These are phyloP conservation scores for Oryzias sinensis DNA, from an alignment of 2,797 vertebrate genomes.

Conservation along the genomic window DNA sequence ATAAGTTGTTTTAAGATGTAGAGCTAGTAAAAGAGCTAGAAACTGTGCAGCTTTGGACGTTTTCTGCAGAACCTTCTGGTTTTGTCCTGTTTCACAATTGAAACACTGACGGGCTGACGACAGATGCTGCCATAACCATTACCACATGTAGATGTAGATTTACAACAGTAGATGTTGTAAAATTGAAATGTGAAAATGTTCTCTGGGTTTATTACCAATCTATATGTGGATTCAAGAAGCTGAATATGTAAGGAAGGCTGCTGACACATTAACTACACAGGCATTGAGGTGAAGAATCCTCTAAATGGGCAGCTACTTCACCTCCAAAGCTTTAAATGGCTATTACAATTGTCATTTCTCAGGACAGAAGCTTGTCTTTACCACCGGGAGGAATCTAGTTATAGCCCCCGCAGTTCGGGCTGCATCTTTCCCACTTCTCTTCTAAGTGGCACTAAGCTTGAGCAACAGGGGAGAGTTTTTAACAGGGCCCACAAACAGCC, in stretches of 20 bases:
- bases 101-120: too few relatives aligned
- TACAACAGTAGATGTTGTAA: too few relatives aligned
- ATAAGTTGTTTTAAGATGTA: too few relatives aligned
- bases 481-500: constrained; percentile 61
- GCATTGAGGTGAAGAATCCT: constrained; percentile 1
- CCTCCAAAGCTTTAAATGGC: constrained; percentile 20
- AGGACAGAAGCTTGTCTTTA: constrained; percentile 35
- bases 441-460: constrained; percentile 71
- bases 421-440: constrained; percentile 62
- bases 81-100: too few relatives aligned
- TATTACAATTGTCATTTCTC: constrained; percentile 33
- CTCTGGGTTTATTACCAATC: too few relatives aligned
- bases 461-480: constrained; percentile 67
- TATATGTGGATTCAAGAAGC: too few relatives aligned
- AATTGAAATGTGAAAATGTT: too few relatives aligned
- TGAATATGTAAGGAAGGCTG: neutral
- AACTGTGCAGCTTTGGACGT: too few relatives aligned
- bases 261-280: neutral
- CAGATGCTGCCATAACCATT: too few relatives aligned
- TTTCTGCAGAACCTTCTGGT: too few relatives aligned
- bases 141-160: too few relatives aligned
- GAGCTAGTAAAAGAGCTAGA: too few relatives aligned
- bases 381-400: constrained; percentile 56
- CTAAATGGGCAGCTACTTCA: constrained; percentile 12
- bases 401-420: constrained; percentile 51